Evolutionary conservation across 2,888 invertebrate species (phyloP).

Genomic region (Quadriops clusia): DNA sequence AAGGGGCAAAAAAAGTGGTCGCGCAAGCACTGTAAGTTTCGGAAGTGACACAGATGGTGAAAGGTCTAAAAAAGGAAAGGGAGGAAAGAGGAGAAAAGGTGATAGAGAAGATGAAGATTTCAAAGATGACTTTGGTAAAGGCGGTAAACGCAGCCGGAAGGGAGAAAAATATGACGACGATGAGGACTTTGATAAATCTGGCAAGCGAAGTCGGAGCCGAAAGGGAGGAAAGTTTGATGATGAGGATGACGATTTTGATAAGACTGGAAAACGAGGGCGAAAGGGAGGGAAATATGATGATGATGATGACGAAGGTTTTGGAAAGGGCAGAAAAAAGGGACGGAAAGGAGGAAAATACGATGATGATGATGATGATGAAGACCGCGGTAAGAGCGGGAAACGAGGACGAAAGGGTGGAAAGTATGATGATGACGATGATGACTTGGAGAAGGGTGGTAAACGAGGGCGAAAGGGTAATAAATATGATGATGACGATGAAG

Average conservation of each 20-base stretch:
- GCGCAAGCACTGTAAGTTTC: background rate
- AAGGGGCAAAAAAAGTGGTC: slow-evolving; percentile 1
- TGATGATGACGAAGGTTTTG: slow-evolving; percentile 5
- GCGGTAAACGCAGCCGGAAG: background rate
- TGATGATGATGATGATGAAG: slow-evolving; percentile 2
- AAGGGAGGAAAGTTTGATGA: background rate
- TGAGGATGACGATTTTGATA: background rate
- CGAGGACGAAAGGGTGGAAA: slow-evolving; percentile 2
- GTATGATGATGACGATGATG: slow-evolving; percentile 3
- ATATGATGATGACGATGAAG: slow-evolving; percentile 1
- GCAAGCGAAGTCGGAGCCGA: background rate
- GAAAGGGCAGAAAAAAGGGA: background rate
- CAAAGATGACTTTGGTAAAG: background rate
- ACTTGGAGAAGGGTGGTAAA: background rate
- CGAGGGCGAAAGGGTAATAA: slow-evolving; percentile 1
- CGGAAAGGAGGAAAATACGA: slow-evolving; percentile 1
- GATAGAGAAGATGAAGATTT: no score
- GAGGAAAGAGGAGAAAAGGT: background rate
- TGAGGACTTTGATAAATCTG: background rate
- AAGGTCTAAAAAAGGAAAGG: no score
- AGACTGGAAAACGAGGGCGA: slow-evolving; percentile 1
- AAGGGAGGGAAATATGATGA: slow-evolving; percentile 10
- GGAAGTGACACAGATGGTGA: background rate
- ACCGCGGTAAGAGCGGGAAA: background rate
- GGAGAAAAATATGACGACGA: slow-evolving; percentile 3